These are phyloP conservation scores for Hemicordylus capensis DNA, from an alignment of 2,113 vertebrate genomes.

Conservation along the genomic window DNA sequence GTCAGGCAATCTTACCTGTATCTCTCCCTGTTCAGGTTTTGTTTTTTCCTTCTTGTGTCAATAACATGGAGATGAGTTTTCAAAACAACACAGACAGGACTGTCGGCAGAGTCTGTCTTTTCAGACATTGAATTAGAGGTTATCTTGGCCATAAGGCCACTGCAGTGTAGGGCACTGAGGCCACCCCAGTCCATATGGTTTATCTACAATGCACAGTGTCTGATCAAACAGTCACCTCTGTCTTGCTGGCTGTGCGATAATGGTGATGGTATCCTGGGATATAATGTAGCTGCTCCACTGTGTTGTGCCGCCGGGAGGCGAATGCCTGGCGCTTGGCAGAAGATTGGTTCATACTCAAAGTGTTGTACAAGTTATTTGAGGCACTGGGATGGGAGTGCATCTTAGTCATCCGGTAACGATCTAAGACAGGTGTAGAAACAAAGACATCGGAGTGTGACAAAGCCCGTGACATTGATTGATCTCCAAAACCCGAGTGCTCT, in stretches of 20 bases:
- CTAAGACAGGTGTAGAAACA: constrained; percentile 92
- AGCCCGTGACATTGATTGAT: constrained; percentile 91
- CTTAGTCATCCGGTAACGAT: constrained; percentile 98
- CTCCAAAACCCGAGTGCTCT: constrained; percentile 88
- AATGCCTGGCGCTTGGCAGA: constrained; percentile 95
- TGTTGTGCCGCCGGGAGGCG: constrained; percentile 96
- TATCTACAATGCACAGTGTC: constrained; percentile 62
- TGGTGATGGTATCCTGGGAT: constrained; percentile 94
- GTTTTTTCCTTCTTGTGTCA: constrained; percentile 41
- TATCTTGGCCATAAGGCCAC: constrained; percentile 77
- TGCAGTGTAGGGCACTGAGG: constrained; percentile 65
- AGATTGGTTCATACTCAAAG: constrained; percentile 91
- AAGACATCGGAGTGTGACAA: constrained; percentile 97
- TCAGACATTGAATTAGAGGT: constrained; percentile 72
- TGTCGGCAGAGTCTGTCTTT: constrained; percentile 67
- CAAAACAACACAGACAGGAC: constrained; percentile 48
- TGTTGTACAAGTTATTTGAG: constrained; percentile 95
- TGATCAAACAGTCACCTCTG: constrained; percentile 97
- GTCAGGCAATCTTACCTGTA: constrained; percentile 27
- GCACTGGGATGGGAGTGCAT: constrained; percentile 99
- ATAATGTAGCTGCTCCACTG: constrained; percentile 96
- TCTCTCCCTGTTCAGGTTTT: constrained; percentile 26
- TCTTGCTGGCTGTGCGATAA: constrained; percentile 98
- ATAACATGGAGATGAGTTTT: constrained; percentile 42
- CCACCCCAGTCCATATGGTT: constrained; percentile 66